A percentile compares a stretch with the other conserved stretches of the same genome.
phyloP scores from a whole-genome alignment of 2,888 invertebrate genomes.

The Lacanobia wlatinum region DNA sequence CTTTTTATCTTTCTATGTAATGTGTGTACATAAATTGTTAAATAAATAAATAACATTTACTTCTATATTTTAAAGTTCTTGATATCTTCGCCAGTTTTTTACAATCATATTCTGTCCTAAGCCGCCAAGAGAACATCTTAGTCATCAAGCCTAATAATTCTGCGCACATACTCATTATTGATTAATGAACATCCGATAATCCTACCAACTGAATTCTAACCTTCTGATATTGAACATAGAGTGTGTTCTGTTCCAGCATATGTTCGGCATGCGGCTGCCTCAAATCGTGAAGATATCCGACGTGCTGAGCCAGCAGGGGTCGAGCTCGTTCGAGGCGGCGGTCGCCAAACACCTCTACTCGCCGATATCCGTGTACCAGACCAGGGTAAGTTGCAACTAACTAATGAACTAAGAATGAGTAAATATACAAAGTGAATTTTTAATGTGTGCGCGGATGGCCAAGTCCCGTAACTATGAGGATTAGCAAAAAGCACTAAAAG shows the following conservation, averaged over 20 bases:
- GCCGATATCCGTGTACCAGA: constrained; percentile 81
- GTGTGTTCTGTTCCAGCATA: constrained; percentile 53
- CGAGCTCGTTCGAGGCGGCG: constrained; percentile 76
- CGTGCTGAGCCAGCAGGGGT: constrained; percentile 80
- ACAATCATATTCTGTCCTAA: not conserved
- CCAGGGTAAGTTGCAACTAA: constrained; percentile 73
- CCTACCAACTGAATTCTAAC: constrained; percentile 5
- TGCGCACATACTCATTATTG: constrained; percentile 33
- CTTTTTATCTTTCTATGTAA: too few species aligned
- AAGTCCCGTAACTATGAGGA: too few species aligned
- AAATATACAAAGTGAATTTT: too few species aligned
- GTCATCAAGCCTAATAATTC: constrained; percentile 11
- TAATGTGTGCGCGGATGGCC: too few species aligned
- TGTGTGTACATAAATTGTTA: too few species aligned
- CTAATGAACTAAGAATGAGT: not conserved
- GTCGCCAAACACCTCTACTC: constrained; percentile 83
- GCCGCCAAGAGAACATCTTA: constrained; percentile 1
- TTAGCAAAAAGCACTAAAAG: too few species aligned
- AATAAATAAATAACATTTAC: too few species aligned
- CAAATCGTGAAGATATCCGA: constrained; percentile 84
- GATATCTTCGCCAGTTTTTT: not conserved
- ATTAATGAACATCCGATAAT: constrained; percentile 37
- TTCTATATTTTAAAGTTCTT: too few species aligned
- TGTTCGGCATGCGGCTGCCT: constrained; percentile 66
- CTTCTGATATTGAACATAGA: constrained; percentile 7